Base-by-base conservation (phyloP, 2,797 vertebrate genomes). In the Moxostoma hubbsi region DNA sequence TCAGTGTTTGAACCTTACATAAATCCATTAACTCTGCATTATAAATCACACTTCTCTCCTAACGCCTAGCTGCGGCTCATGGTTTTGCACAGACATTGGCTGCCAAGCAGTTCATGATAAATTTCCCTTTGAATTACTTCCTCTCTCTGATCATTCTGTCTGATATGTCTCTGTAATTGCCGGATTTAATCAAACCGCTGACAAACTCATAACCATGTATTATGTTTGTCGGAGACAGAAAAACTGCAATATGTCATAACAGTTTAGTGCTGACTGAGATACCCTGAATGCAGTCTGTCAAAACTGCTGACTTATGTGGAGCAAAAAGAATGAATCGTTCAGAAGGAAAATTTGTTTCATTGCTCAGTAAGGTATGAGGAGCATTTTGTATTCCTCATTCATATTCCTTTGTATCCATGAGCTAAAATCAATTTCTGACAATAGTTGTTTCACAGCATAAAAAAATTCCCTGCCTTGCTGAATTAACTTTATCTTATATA, bases 391-490 rank as follows among this genome's bases (percentile, higher is more conserved):
- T 46, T 57, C 9, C 65, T 67, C 36, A 55, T 76, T 50, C 58
- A 57, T 58, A 9, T 58, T 58, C 9, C 13, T 11, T 58, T 58
- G 55, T 58, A 67, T 58, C 45, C 16, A 36, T 7, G 6, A 47
- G 45, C 63, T 66, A 6, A 66, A 55, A 55, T 66, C 74, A 76
- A 67, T 67, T 49, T 67, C 63, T 49, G 63, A 12, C 61, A 75
- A 54, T 16, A 62, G 61, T 10, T 55, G 0, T 62, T 73, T 61
- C 13, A 57, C 53, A 7, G 16, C 9, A 65, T 45, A 46, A 47
- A 47, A 7, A 18, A 15, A 46, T 4, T 24, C 62, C 55, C 11
- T 16, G 53, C 51, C 16, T 24, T 54, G 11, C 43, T 16, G 36
- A 65, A 15, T 11, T 1, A 16, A 70, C 9, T 0, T 4, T 36